Evolutionary conservation across 2,113 vertebrate genomes (phyloP).

Genomic region (Phyllostomus hastatus): DNA sequence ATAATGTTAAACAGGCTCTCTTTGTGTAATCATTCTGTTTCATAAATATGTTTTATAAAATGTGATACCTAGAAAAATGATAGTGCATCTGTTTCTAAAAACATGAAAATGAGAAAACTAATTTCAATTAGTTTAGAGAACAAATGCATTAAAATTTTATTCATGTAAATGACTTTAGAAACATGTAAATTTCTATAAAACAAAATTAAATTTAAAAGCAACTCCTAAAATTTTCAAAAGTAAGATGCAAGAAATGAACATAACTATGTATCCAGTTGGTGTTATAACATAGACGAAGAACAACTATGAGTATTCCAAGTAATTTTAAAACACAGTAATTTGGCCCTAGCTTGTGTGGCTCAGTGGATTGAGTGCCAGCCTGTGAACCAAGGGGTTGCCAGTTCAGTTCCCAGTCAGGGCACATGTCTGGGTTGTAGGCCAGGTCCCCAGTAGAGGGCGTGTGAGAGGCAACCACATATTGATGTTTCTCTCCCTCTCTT

Average conservation of each 20-base stretch:
- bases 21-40: conserved; percentile 47
- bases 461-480: too few relatives aligned
- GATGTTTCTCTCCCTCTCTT: too few relatives aligned
- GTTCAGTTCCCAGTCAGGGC: too few relatives aligned
- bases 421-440: too few relatives aligned
- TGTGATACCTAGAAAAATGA: not conserved
- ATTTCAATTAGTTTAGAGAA: conserved; percentile 31
- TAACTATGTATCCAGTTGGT: not conserved
- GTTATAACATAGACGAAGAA: not conserved
- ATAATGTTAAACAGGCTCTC: conserved; percentile 6
- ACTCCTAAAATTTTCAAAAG: conserved; percentile 47
- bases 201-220: conserved; percentile 46
- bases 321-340: conserved; percentile 31
- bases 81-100: conserved; percentile 51
- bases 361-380: too few relatives aligned
- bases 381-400: too few relatives aligned
- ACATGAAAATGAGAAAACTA: conserved; percentile 46
- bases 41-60: conserved; percentile 55
- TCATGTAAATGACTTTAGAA: conserved; percentile 28
- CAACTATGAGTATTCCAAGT: not conserved
- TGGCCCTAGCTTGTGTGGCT: not conserved
- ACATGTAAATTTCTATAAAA: conserved; percentile 37
- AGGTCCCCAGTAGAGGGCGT: too few relatives aligned
- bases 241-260: conserved; percentile 35
- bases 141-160: conserved; percentile 44